Percentiles rank a stretch among this genome's conserved stretches.
phyloP scores from a whole-genome alignment of 1,140 invertebrate species.

The Orussus abietinus region DNA sequence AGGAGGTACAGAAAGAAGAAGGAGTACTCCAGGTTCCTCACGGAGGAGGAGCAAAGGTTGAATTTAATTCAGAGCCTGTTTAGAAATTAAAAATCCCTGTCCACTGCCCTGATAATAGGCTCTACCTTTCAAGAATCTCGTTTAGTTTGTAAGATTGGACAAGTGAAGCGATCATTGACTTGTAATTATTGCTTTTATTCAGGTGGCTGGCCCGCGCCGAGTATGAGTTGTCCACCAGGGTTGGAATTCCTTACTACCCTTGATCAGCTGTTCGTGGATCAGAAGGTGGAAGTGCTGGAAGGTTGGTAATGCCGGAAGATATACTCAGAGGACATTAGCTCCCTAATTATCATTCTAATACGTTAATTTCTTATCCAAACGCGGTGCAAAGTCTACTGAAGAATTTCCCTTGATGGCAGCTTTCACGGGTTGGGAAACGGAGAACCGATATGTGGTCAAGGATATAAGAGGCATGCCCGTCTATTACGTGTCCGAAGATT shows the following conservation, averaged over 20 bases:
- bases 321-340: no score
- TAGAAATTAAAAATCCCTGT: no score
- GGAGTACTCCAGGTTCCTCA: constrained; percentile 52
- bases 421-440: constrained; percentile 26
- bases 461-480: constrained; percentile 51
- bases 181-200: constrained; percentile 25
- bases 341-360: no score
- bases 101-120: no score
- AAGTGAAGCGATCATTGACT: no score
- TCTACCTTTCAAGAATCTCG: no score
- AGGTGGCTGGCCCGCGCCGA: constrained; percentile 77
- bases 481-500: constrained; percentile 81
- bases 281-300: constrained; percentile 83
- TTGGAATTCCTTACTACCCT: constrained; percentile 90
- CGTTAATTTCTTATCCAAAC: no score
- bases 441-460: constrained; percentile 34
- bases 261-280: constrained; percentile 83
- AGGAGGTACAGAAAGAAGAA: constrained; percentile 41
- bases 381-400: no score
- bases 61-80: no score
- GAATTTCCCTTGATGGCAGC: constrained; percentile 18
- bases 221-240: constrained; percentile 79
- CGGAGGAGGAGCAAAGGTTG: constrained; percentile 58
- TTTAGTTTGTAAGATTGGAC: no score
- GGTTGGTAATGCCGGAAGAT: constrained; percentile 55